Evolutionary conservation across 2,888 invertebrate species (phyloP).

Genomic region (Callinectes sapidus): DNA sequence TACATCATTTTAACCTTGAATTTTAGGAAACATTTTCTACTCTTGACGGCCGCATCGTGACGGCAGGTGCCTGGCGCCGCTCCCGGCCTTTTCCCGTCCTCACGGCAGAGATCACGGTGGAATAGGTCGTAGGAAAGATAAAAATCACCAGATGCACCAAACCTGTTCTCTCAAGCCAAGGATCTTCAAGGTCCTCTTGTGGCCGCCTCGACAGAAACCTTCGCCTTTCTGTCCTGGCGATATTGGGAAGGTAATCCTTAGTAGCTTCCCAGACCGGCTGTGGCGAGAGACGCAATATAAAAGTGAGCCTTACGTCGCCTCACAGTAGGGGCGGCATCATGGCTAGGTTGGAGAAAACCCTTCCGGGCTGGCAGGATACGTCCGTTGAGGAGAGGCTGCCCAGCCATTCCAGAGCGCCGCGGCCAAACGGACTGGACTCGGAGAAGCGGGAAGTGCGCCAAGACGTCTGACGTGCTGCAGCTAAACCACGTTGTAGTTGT

Average conservation of each 20-base stretch:
- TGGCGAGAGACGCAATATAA: neutral
- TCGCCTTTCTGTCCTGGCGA: neutral
- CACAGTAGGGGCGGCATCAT: neutral
- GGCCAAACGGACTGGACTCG: neutral
- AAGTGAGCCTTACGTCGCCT: neutral
- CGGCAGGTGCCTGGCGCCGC: conserved; percentile 11
- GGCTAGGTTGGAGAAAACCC: neutral
- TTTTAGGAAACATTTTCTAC: neutral
- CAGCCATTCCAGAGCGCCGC: neutral
- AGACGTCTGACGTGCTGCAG: neutral
- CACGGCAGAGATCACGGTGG: conserved; percentile 30
- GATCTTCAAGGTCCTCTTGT: conserved; percentile 53
- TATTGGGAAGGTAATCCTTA: neutral
- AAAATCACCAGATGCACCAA: conserved; percentile 39
- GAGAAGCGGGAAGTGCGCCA: neutral
- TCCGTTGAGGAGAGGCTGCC: conserved; percentile 7
- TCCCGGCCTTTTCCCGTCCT: neutral
- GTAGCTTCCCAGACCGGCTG: neutral
- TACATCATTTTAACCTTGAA: neutral
- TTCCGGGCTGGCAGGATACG: conserved; percentile 20
- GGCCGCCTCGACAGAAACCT: neutral
- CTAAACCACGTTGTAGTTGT: neutral
- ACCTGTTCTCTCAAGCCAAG: conserved; percentile 47
- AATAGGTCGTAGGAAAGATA: conserved; percentile 37
- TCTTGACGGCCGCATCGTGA: neutral